Conservation (phyloP, 2,113 vertebrate species). For the Aldabrachelys gigantea region DNA sequence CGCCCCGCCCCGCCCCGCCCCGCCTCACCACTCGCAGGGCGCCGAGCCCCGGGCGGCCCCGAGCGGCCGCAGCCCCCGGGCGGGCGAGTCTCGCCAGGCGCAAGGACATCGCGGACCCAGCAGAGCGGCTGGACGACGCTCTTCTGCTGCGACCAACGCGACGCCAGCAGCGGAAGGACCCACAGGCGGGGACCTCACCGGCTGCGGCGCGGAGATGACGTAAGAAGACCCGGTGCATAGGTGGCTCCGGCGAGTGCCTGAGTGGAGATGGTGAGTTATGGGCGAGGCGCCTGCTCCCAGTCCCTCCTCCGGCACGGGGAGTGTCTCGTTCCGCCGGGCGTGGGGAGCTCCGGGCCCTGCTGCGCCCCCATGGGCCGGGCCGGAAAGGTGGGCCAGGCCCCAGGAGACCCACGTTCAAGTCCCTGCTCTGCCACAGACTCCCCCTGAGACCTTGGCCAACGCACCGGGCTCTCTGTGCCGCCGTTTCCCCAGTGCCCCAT, state of each 20-base stretch:
- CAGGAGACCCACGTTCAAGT: too few relatives aligned
- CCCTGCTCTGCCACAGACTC: too few relatives aligned
- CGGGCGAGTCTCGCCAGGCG: background rate
- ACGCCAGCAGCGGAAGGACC: background rate
- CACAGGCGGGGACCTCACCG: background rate
- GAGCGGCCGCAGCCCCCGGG: background rate
- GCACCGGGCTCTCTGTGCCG: background rate
- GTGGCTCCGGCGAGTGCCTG: background rate
- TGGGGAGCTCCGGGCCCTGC: too few relatives aligned
- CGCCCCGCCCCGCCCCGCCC: background rate
- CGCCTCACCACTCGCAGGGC: constrained; percentile 53
- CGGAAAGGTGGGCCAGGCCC: background rate
- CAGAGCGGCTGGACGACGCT: background rate
- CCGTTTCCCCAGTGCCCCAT: background rate
- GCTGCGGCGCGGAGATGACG: background rate
- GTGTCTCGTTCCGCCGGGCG: fast-evolving
- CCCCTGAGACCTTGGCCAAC: background rate
- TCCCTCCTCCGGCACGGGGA: too few relatives aligned
- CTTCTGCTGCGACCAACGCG: fast-evolving
- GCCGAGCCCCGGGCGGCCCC: background rate
- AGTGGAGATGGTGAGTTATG: too few relatives aligned
- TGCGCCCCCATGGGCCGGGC: too few relatives aligned
- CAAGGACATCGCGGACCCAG: constrained; percentile 54
- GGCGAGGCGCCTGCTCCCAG: background rate
- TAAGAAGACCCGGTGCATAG: background rate